Evolutionary conservation across 2,888 invertebrate genomes (phyloP).

Genomic region (Drosophila engyochracea): DNA sequence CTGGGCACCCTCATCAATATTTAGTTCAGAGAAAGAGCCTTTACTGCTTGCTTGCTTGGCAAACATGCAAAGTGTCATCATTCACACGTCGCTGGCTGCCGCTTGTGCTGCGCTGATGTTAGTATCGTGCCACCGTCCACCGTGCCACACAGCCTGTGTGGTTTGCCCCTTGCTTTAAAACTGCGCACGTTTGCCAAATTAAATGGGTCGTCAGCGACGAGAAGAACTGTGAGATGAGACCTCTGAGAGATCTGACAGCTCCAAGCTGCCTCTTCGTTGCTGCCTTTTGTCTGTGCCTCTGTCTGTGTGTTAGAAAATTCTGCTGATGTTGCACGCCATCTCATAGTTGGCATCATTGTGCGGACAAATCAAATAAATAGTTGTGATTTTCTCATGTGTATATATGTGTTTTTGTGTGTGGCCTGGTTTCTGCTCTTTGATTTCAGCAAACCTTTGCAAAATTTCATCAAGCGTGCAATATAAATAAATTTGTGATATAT

Average conservation of each 20-base stretch:
- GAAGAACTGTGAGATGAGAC: constrained; percentile 32
- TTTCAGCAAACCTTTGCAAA: constrained; percentile 70
- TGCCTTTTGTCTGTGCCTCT: constrained; percentile 53
- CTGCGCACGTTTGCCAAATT: constrained; percentile 82
- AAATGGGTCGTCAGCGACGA: constrained; percentile 74
- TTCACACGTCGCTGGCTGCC: constrained; percentile 74
- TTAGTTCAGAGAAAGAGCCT: constrained; percentile 65
- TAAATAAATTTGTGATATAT: constrained; percentile 41
- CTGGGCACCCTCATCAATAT: constrained; percentile 75
- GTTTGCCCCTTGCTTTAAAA: constrained; percentile 65
- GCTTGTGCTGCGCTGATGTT: constrained; percentile 17
- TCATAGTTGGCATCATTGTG: constrained; percentile 75
- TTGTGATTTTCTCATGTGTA: constrained; percentile 65
- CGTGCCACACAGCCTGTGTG: constrained; percentile 30
- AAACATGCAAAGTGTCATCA: constrained; percentile 82
- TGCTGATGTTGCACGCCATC: constrained; percentile 75
- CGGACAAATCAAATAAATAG: constrained; percentile 78
- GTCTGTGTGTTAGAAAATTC: constrained; percentile 53
- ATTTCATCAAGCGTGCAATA: constrained; percentile 52
- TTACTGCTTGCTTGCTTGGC: constrained; percentile 66
- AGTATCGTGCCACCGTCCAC: constrained; percentile 8
- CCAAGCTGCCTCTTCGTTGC: constrained; percentile 44
- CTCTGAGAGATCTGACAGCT: constrained; percentile 18
- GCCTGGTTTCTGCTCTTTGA: constrained; percentile 56
- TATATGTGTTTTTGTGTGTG: constrained; percentile 31